phyloP scores from a whole-genome alignment of 2,113 vertebrate species.

The Apeltes quadracus region DNA sequence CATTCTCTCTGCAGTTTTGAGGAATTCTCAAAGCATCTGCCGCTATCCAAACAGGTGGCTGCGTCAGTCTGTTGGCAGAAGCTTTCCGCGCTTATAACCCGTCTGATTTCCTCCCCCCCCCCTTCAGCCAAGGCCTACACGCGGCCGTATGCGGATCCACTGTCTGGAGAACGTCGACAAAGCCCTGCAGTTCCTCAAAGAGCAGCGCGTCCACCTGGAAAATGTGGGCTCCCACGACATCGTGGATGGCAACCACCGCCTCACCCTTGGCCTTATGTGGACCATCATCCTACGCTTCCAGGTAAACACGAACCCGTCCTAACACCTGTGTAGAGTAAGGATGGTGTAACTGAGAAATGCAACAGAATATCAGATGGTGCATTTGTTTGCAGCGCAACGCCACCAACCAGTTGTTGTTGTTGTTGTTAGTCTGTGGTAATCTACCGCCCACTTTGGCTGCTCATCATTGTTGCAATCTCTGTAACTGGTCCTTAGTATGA shows the following conservation, averaged over 20 bases:
- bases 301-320: slow-evolving; percentile 73
- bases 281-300: slow-evolving; percentile 97
- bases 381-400: neutral
- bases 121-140: slow-evolving; percentile 90
- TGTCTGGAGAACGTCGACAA: slow-evolving; percentile 97
- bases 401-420: neutral
- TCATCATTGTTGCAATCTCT: neutral
- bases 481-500: neutral
- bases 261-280: slow-evolving; percentile 94
- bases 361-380: neutral
- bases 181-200: slow-evolving; percentile 95
- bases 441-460: neutral
- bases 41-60: too few relatives aligned
- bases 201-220: slow-evolving; percentile 94
- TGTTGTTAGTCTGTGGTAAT: neutral
- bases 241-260: slow-evolving; percentile 93
- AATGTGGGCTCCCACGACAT: slow-evolving; percentile 97
- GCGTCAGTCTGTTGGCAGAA: too few relatives aligned
- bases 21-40: neutral
- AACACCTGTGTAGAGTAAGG: neutral
- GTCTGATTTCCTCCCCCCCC: neutral
- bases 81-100: neutral
- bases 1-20: neutral
- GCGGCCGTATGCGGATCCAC: slow-evolving; percentile 96
- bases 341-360: neutral